phyloP scores from a whole-genome alignment of 1,140 invertebrate species.

The Rhynchophorus ferrugineus region DNA sequence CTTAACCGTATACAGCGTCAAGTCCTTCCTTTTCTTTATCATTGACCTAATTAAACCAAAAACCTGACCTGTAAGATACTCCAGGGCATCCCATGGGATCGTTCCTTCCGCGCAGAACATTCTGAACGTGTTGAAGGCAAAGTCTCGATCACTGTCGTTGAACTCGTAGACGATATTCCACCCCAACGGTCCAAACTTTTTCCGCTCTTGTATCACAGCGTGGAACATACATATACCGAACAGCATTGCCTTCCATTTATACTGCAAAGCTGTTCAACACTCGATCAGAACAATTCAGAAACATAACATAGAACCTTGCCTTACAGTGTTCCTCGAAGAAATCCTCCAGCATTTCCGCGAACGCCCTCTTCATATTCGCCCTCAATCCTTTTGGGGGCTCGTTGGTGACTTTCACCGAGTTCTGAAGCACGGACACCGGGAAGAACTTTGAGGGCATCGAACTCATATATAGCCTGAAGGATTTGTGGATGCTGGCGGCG shows the following conservation, averaged over 20 bases:
- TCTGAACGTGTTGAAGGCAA: slow-evolving; percentile 74
- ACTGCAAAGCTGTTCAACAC: slow-evolving; percentile 49
- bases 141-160: slow-evolving; percentile 80
- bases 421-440: slow-evolving; percentile 83
- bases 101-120: slow-evolving; percentile 65
- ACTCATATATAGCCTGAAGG: slow-evolving; percentile 80
- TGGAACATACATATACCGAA: slow-evolving; percentile 79
- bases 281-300: background rate
- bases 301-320: slow-evolving; percentile 3
- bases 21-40: too few species aligned
- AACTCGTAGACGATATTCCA: slow-evolving; percentile 91
- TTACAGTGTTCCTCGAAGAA: slow-evolving; percentile 76
- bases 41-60: too few species aligned
- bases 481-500: slow-evolving; percentile 51
- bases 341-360: slow-evolving; percentile 66
- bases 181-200: slow-evolving; percentile 83
- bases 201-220: slow-evolving; percentile 78
- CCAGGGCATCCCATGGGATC: slow-evolving; percentile 82
- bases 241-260: slow-evolving; percentile 68
- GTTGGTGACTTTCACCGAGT: slow-evolving; percentile 88
- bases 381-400: slow-evolving; percentile 84
- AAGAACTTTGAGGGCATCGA: slow-evolving; percentile 82
- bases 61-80: slow-evolving; percentile 78
- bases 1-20: too few species aligned
- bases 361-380: slow-evolving; percentile 71